Percentiles rank a stretch among this genome's conserved stretches.
Evolutionary conservation across 2,113 vertebrate genomes (phyloP).

Genomic region (Pelecanoides urinatrix): DNA sequence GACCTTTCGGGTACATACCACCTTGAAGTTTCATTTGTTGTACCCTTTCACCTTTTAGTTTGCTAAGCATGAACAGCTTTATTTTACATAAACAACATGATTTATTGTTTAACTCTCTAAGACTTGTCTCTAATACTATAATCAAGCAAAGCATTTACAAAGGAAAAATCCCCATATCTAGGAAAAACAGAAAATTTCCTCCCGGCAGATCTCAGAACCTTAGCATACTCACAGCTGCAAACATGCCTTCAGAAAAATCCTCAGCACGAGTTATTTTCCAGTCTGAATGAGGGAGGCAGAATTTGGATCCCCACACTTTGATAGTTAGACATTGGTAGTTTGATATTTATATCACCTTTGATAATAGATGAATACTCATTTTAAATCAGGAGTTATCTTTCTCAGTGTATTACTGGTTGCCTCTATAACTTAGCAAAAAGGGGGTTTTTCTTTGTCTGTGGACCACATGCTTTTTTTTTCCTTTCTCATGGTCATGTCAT

Average conservation of each 20-base stretch:
- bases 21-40: not conserved
- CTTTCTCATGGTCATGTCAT: not conserved
- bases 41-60: not conserved
- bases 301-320: not conserved
- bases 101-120: not conserved
- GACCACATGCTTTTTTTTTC: not conserved
- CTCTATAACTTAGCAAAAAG: not conserved
- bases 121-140: not conserved
- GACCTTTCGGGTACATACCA: not conserved
- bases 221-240: not conserved
- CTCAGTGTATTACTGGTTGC: not conserved
- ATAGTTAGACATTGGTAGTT: not conserved
- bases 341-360: not conserved
- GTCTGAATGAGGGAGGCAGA: not conserved
- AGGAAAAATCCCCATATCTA: not conserved
- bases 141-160: not conserved
- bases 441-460: rapidly evolving
- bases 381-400: not conserved
- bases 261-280: not conserved
- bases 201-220: not conserved
- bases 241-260: not conserved
- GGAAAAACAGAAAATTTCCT: not conserved
- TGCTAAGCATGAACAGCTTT: not conserved
- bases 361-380: not conserved
- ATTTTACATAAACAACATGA: not conserved